Evolutionary conservation across 2,113 vertebrate species (phyloP).

Genomic region (Cephalopholis sonnerati): DNA sequence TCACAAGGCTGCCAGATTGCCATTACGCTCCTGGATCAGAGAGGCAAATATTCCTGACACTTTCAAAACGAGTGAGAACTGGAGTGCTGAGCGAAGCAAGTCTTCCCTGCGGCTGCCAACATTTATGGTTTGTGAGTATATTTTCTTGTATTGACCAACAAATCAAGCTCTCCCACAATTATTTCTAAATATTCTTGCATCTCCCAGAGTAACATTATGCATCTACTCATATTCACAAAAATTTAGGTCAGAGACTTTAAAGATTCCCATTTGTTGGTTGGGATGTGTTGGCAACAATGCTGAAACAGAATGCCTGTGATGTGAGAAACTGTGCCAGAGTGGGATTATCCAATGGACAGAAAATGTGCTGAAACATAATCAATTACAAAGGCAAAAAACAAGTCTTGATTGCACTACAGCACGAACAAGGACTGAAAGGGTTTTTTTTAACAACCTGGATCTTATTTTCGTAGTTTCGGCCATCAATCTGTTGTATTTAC

Average conservation of each 20-base stretch:
- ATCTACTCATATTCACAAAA: constrained; percentile 47
- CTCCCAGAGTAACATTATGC: constrained; percentile 30
- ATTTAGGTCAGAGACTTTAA: constrained; percentile 70
- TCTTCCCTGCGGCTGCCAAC: constrained; percentile 58
- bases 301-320: constrained; percentile 62
- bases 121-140: constrained; percentile 63
- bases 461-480: constrained; percentile 27
- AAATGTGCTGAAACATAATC: constrained; percentile 65
- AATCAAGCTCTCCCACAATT: constrained; percentile 55
- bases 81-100: constrained; percentile 73
- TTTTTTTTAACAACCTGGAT: not conserved
- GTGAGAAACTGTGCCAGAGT: constrained; percentile 60
- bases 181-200: constrained; percentile 45
- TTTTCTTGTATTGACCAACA: constrained; percentile 70
- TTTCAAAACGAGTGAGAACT: constrained; percentile 64
- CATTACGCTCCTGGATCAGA: constrained; percentile 62
- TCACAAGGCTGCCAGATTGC: constrained; percentile 64
- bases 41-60: constrained; percentile 74
- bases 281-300: constrained; percentile 60
- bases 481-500: constrained; percentile 16
- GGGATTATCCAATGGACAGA: constrained; percentile 65
- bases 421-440: not conserved
- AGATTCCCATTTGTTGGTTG: constrained; percentile 61
- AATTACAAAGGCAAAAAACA: constrained; percentile 55
- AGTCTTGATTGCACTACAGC: constrained; percentile 8